Percentiles rank a stretch among this genome's conserved stretches.
These are phyloP conservation scores for Glareola pratincola DNA, from an alignment of 2,113 vertebrate species.

Conservation along the genomic window DNA sequence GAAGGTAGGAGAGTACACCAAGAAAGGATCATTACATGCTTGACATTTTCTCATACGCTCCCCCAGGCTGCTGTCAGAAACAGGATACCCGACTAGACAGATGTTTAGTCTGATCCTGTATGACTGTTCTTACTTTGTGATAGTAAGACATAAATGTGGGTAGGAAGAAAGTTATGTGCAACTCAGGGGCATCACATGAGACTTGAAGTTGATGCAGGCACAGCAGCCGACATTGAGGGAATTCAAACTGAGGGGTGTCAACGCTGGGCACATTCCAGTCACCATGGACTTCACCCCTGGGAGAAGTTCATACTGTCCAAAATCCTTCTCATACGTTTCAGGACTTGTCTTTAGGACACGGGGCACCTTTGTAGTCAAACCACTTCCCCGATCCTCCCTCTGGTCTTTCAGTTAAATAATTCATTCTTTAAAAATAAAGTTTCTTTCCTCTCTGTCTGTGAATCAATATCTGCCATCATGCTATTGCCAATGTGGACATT, in stretches of 20 bases:
- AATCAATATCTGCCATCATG: background rate
- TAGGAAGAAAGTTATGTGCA: slow-evolving; percentile 25
- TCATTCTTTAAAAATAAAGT: background rate
- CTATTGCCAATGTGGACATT: background rate
- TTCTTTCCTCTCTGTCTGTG: background rate
- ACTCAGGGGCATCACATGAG: background rate
- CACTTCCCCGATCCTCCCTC: background rate
- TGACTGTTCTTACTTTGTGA: slow-evolving; percentile 37
- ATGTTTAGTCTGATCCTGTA: slow-evolving; percentile 66
- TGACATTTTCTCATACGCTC: slow-evolving; percentile 38
- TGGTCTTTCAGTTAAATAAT: background rate
- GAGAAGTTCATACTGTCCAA: background rate
- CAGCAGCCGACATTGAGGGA: background rate
- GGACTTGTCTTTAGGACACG: background rate
- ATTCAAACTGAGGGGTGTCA: background rate
- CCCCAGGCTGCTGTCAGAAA: slow-evolving; percentile 60
- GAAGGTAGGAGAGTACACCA: slow-evolving; percentile 35
- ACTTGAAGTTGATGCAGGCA: background rate
- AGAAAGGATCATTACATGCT: slow-evolving; percentile 4
- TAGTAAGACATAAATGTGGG: slow-evolving; percentile 35
- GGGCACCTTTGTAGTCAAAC: background rate
- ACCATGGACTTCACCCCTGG: background rate
- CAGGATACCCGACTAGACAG: slow-evolving; percentile 59
- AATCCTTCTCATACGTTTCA: background rate
- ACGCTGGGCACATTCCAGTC: background rate